phyloP scores from a whole-genome alignment of 2,797 vertebrate genomes.

The Myripristis murdjan region DNA sequence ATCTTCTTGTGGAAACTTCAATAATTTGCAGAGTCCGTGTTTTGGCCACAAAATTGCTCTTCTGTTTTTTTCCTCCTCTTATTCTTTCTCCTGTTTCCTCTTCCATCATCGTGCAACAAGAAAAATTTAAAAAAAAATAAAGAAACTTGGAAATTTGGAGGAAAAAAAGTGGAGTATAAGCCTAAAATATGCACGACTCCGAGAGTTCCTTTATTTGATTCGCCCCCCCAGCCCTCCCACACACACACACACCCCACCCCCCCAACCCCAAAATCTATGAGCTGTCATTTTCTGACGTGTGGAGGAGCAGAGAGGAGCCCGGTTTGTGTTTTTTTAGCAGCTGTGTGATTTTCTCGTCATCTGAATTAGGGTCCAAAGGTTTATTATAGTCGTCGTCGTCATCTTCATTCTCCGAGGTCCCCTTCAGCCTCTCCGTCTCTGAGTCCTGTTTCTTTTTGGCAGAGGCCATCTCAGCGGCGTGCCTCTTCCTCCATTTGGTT shows the following conservation, averaged over 20 bases:
- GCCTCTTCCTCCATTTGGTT: constrained; percentile 97
- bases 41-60: constrained; percentile 11
- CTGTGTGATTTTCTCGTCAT: constrained; percentile 97
- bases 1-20: constrained; percentile 64
- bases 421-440: constrained; percentile 94
- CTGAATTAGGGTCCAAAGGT: constrained; percentile 96
- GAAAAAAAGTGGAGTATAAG: constrained; percentile 55
- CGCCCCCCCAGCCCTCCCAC: constrained; percentile 9
- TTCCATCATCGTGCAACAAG: constrained; percentile 59
- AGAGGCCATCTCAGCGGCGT: constrained; percentile 97
- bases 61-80: constrained; percentile 3
- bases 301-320: constrained; percentile 86
- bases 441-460: constrained; percentile 99
- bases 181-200: constrained; percentile 26
- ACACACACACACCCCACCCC: background rate
- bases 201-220: constrained; percentile 33
- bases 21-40: constrained; percentile 54
- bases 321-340: constrained; percentile 97
- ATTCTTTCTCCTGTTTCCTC: too few species aligned
- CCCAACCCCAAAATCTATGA: constrained; percentile 80
- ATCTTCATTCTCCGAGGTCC: constrained; percentile 93
- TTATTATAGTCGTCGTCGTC: constrained; percentile 98
- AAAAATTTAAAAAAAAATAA: constrained; percentile 76
- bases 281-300: constrained; percentile 91
- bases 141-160: constrained; percentile 86